phyloP scores from a whole-genome alignment of 23 tunicate species.

The Ciona savignyi region DNA sequence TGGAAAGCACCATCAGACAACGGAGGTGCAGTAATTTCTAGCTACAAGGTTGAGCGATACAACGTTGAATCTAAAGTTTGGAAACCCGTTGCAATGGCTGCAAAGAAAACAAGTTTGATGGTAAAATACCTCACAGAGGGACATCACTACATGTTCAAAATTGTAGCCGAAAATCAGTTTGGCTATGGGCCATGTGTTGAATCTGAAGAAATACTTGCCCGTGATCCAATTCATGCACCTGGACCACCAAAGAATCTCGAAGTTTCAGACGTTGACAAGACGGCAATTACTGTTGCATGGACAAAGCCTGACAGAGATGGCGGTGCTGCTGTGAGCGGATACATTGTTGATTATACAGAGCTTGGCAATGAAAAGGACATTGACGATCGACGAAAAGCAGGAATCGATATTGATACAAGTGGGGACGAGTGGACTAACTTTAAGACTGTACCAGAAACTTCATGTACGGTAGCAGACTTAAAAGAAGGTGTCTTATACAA shows the following conservation, averaged over 20 bases:
- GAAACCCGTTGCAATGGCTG: constrained; percentile 45
- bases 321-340: constrained; percentile 50
- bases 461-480: constrained; percentile 42
- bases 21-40: constrained; percentile 82
- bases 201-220: constrained; percentile 70
- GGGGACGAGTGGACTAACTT: constrained; percentile 46
- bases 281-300: constrained; percentile 51
- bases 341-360: constrained; percentile 61
- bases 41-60: constrained; percentile 79
- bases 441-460: constrained; percentile 25
- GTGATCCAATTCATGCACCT: constrained; percentile 80
- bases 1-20: constrained; percentile 93
- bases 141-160: constrained; percentile 49
- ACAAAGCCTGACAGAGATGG: constrained; percentile 79
- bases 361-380: constrained; percentile 50
- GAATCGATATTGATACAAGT: constrained; percentile 13
- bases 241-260: constrained; percentile 74
- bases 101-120: constrained; percentile 68
- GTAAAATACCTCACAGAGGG: constrained; percentile 84
- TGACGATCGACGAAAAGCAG: constrained; percentile 45
- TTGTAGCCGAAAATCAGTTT: constrained; percentile 82
- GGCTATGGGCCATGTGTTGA: constrained; percentile 59
- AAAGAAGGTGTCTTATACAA: constrained; percentile 69
- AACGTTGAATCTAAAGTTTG: constrained; percentile 61
- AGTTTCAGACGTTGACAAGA: constrained; percentile 61